Base-by-base conservation (phyloP, 2,888 invertebrate species). In the Criorhina ranunculi region DNA sequence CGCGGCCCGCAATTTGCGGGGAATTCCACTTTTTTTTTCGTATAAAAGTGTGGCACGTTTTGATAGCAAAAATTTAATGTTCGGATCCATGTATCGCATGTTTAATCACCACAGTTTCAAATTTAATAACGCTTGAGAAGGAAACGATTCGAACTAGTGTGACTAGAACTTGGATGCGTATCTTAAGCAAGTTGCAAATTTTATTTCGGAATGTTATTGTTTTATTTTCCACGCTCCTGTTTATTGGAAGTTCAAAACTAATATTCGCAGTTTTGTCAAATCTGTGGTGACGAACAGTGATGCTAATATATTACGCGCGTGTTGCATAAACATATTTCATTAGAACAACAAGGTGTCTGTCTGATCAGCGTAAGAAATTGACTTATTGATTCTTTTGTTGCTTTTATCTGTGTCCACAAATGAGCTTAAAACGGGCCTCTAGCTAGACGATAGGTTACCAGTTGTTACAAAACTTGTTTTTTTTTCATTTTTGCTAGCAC, bases 31-130 rank as follows among this genome's bases (percentile, higher is more conserved):
- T 8, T 42, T 8, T 42, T 42, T 46, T 42, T 44, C 15, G 35
- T 62, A 73, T 60, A 62, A 51, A 53, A 51, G 17, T 51, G 53
- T 62, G 62, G 24, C 62, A 73, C 62, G 73, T 73, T 62, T 62
- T 24, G 42, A 33, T 59, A 42, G 9, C 31, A 19, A 51, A 51
- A 31, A 12, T 33, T 62, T 60, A 53, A 46, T 46, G 12, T 49
- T 31, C 42, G 64, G 19, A 6, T 62, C 37, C 72, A 62, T 53
- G 35, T 19, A 53, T 73, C 42, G 53, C 62, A 73, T 73, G 73
- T 42, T 53, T 53, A 62, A 53, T 53, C 24, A 51, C 35, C 33
- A 62, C n/a, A 62, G 19, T 62, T 62, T 19, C 17, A 33, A 33
- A 66, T 66, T 66, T 49, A 49, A 64, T 64, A 49, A 64, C 49